Conservation (phyloP, 2,113 vertebrate species). For the Acrocephalus arundinaceus region DNA sequence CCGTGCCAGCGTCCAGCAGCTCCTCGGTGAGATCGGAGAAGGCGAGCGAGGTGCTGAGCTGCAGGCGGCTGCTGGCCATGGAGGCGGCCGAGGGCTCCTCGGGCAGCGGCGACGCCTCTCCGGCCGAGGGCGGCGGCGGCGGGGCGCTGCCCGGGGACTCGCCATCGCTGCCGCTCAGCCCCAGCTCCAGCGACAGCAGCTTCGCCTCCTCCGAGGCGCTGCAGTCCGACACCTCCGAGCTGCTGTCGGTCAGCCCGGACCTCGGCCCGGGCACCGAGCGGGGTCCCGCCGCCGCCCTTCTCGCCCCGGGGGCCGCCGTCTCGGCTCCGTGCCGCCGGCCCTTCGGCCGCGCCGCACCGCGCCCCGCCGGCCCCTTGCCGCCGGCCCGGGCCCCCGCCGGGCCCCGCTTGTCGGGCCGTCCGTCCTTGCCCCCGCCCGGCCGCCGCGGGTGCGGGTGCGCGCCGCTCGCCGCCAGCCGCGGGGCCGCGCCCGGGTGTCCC, state of each 20-base stretch:
- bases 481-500: too few species aligned
- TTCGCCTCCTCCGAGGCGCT: slow-evolving; percentile 87
- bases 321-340: slow-evolving; percentile 69
- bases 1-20: slow-evolving; percentile 86
- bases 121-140: slow-evolving; percentile 66
- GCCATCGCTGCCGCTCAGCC: slow-evolving; percentile 66
- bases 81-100: slow-evolving; percentile 87
- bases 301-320: slow-evolving; percentile 13
- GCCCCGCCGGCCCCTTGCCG: slow-evolving; percentile 20
- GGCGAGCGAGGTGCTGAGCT: slow-evolving; percentile 89
- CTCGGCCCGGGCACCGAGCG: slow-evolving; percentile 30
- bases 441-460: too few species aligned
- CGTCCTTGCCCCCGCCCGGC: too few species aligned
- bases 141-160: slow-evolving; percentile 72
- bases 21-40: slow-evolving; percentile 98
- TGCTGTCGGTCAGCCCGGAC: slow-evolving; percentile 84
- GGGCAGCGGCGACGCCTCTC: slow-evolving; percentile 75
- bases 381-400: too few species aligned
- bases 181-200: slow-evolving; percentile 80
- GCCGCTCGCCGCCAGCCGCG: too few species aligned
- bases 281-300: slow-evolving; percentile 63
- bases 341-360: not conserved
- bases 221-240: slow-evolving; percentile 93
- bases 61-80: slow-evolving; percentile 85
- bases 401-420: too few species aligned